These are phyloP conservation scores for Callaeas wilsoni DNA, from an alignment of 2,113 vertebrate genomes.

Conservation along the genomic window DNA sequence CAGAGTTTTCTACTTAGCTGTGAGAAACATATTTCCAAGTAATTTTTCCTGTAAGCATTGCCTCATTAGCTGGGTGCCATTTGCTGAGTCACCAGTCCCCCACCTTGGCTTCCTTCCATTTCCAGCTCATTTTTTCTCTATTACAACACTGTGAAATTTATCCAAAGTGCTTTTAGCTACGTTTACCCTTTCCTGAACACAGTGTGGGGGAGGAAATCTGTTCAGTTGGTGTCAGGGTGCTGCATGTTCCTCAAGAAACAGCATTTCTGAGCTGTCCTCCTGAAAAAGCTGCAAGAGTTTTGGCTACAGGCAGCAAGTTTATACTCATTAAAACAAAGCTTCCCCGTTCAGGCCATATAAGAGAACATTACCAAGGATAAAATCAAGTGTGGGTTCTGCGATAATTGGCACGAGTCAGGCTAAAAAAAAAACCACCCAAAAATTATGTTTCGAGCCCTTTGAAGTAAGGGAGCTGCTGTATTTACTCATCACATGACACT, in stretches of 20 bases:
- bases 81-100: neutral
- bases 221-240: neutral
- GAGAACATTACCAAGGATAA: neutral
- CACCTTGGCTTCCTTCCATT: neutral
- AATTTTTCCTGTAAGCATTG: neutral
- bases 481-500: neutral
- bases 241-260: neutral
- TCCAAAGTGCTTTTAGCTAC: neutral
- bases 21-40: neutral
- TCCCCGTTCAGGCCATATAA: neutral
- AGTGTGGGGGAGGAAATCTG: neutral
- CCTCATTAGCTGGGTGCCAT: neutral
- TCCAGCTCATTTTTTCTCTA: neutral
- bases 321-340: neutral
- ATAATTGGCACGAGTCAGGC: rapidly evolving
- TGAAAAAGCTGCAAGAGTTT: neutral
- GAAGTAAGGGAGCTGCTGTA: neutral
- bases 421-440: neutral
- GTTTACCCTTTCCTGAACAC: neutral
- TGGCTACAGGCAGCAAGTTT: neutral
- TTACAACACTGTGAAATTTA: neutral
- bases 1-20: neutral
- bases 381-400: neutral
- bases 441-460: neutral
- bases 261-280: neutral